Conservation (phyloP, 92 coral and sea anemone genomes). For the Siderastrea siderea region DNA sequence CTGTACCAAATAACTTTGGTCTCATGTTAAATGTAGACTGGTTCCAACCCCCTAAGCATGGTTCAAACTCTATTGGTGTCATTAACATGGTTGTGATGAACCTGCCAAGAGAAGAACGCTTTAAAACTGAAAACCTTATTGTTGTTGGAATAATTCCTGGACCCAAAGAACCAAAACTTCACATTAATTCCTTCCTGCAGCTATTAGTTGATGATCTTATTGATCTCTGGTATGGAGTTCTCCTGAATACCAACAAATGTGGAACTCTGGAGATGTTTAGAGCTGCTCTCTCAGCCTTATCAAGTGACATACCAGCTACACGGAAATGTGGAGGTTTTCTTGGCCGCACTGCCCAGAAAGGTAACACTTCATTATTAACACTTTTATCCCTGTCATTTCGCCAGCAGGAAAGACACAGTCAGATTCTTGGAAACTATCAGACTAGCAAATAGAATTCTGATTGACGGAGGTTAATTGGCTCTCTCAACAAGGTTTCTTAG, state of each 20-base stretch:
- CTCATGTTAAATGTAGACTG: conserved; percentile 73
- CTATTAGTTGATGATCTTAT: conserved; percentile 55
- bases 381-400: background rate
- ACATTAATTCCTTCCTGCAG: conserved; percentile 53
- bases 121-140: conserved; percentile 65
- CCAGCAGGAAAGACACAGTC: background rate
- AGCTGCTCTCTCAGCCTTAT: conserved; percentile 60
- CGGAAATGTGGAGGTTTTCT: conserved; percentile 78
- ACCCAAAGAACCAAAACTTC: conserved; percentile 53
- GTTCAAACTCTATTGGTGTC: conserved; percentile 63
- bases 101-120: conserved; percentile 69
- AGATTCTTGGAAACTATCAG: background rate
- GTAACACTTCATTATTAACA: background rate
- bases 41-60: conserved; percentile 73
- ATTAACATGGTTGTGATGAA: conserved; percentile 66
- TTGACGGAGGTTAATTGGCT: too few relatives aligned
- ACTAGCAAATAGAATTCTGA: too few relatives aligned
- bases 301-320: conserved; percentile 72
- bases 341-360: conserved; percentile 73
- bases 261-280: conserved; percentile 52
- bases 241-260: conserved; percentile 14
- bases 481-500: too few relatives aligned
- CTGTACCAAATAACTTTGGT: conserved; percentile 62
- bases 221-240: conserved; percentile 61
- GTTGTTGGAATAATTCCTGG: conserved; percentile 74